Base-by-base conservation (phyloP, 1,140 invertebrate species). In the Akabosia matsudoensis region DNA sequence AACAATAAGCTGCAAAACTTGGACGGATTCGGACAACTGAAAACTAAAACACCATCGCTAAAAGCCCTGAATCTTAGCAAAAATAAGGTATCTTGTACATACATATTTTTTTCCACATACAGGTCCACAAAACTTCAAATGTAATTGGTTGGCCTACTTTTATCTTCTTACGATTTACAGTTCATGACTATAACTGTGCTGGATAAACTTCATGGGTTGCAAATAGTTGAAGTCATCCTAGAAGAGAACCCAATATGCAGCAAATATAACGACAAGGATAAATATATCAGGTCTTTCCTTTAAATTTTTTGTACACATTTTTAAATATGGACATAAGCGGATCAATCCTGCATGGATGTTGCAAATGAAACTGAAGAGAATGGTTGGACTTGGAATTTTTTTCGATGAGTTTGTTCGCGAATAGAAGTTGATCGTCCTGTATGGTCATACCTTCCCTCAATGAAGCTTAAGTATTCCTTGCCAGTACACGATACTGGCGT, bases 201-300 rank as follows among this genome's bases (percentile, higher is more conserved):
- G 75, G 89, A 94, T 74, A 83, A 86, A 7, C 83, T 97, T 16
- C 90, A 90, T 82, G 88, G 89, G 1, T 84, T 95, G 61, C 88
- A 88, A 1, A 84, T 97, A 2, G 85, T 90, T 37, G 92, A 95
- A 83, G 82, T 97, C 33, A 87, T 89, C 45, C 85, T 97, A 64
- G 89, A 91, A 84, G 92, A 91, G 79, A 97, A 97, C 85, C 92
- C 92, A 0, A 82, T 95, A 18, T 91, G 90, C 84, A 88, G 90
- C 82, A 92, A 90, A 82, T 95, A 91, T 84, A 90, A 89, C 84
- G 90, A 92, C 80, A 88, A 91, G 82, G 87, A 88, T 80, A 85
- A 89, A n/a, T 96, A 95, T 85, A 87, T 95, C 85, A 95, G 93
- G 94, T 95, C 94, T 30, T 67, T 67, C 37, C 61, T 30, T 31